Percentiles rank a stretch among this genome's conserved stretches.
Conservation (phyloP, 2,888 invertebrate genomes). For the Himalopsyche japonica region DNA sequence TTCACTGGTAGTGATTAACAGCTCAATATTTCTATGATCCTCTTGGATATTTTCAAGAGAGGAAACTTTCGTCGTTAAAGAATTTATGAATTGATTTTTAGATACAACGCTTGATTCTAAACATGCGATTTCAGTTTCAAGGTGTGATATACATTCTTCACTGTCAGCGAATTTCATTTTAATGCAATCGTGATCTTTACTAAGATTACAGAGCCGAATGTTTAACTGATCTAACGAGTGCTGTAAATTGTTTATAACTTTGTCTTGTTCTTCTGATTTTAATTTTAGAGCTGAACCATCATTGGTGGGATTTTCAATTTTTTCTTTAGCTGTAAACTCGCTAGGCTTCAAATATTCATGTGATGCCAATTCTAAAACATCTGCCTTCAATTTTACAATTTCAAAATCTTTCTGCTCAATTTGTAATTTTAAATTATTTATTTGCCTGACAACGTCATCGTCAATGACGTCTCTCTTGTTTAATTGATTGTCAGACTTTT, state of each 20-base stretch:
- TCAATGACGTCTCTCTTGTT: neutral
- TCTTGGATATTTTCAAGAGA: neutral
- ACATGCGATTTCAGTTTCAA: conserved; percentile 14
- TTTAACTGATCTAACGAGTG: neutral
- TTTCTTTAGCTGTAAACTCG: neutral
- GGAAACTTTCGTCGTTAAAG: neutral
- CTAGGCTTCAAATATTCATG: neutral
- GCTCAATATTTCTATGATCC: neutral
- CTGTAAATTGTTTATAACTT: neutral
- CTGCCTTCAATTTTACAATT: conserved; percentile 4
- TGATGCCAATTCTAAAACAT: neutral
- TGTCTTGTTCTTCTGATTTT: neutral
- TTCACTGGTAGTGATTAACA: neutral
- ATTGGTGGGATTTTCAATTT: neutral
- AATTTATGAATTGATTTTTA: neutral
- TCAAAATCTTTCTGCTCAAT: neutral
- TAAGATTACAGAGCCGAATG: neutral
- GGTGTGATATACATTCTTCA: neutral
- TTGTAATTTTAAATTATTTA: neutral
- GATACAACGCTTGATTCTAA: neutral
- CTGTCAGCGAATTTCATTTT: neutral
- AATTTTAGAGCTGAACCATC: neutral
- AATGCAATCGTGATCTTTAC: neutral
- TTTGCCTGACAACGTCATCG: neutral
- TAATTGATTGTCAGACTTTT: neutral